These are phyloP conservation scores for Protobothrops mucrosquamatus DNA, from an alignment of 2,113 vertebrate genomes.

Conservation along the genomic window DNA sequence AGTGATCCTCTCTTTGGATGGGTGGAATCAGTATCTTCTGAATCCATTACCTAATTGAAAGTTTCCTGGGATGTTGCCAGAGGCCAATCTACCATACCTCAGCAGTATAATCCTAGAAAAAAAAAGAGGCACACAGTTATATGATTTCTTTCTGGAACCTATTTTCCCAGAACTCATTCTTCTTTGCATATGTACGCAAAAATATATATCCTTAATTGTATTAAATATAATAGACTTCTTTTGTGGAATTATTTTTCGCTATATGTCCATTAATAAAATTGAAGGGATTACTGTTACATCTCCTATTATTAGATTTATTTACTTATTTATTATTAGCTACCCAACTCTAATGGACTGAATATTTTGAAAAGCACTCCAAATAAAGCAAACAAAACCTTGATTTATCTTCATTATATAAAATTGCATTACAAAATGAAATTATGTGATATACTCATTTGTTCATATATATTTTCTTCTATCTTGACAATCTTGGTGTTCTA, in stretches of 20 bases:
- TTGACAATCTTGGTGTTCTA: background rate
- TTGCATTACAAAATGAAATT: background rate
- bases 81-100: slow-evolving; percentile 43
- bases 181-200: background rate
- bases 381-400: background rate
- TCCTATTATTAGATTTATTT: background rate
- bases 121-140: background rate
- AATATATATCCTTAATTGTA: background rate
- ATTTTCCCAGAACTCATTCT: background rate
- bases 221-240: background rate
- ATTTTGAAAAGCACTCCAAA: background rate
- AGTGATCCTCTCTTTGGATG: background rate
- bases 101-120: background rate
- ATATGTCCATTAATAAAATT: background rate
- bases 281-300: background rate
- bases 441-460: background rate
- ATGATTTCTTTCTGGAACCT: background rate
- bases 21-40: slow-evolving; percentile 7
- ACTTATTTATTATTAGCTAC: background rate
- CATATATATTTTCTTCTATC: background rate
- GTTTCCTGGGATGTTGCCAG: slow-evolving; percentile 45
- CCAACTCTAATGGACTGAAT: background rate
- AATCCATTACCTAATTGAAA: slow-evolving; percentile 23
- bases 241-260: background rate
- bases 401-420: background rate